Evolutionary conservation across 2,888 invertebrate species (phyloP).

Genomic region (Notodonta dromedarius): DNA sequence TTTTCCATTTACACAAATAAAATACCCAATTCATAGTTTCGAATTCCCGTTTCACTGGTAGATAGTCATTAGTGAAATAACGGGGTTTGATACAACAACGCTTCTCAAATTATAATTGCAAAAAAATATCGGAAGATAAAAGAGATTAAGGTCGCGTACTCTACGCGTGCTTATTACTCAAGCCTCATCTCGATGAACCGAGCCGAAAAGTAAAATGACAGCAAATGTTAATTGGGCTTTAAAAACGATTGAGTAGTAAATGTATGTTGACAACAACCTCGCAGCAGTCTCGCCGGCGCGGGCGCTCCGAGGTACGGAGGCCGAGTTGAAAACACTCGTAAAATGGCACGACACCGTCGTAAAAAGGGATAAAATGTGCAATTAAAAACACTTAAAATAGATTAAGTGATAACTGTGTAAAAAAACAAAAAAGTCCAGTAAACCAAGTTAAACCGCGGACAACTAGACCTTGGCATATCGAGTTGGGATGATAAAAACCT

Average conservation of each 20-base stretch:
- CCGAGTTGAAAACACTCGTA: conserved; percentile 49
- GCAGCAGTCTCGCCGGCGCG: conserved; percentile 18
- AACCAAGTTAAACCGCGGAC: conserved; percentile 31
- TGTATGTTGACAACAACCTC: conserved; percentile 42
- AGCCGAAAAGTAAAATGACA: conserved; percentile 32
- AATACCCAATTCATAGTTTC: not conserved
- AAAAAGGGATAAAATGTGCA: conserved; percentile 56
- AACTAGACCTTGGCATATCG: conserved; percentile 53
- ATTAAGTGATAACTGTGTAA: conserved; percentile 64
- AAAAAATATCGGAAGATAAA: conserved; percentile 25
- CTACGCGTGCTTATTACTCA: conserved; percentile 25
- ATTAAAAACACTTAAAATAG: conserved; percentile 73
- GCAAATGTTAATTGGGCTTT: conserved; percentile 44
- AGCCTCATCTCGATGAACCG: conserved; percentile 16
- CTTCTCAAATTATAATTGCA: conserved; percentile 11
- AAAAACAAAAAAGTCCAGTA: conserved; percentile 41
- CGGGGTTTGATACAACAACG: conserved; percentile 16
- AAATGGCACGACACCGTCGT: conserved; percentile 53
- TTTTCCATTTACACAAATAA: not conserved
- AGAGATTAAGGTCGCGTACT: conserved; percentile 30
- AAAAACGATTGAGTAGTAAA: conserved; percentile 48
- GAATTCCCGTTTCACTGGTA: not conserved
- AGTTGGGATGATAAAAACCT: conserved; percentile 30
- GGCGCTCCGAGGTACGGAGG: conserved; percentile 21
- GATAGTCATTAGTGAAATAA: conserved; percentile 26